Conservation (phyloP, 2,113 vertebrate genomes). For the Ginglymostoma cirratum region DNA sequence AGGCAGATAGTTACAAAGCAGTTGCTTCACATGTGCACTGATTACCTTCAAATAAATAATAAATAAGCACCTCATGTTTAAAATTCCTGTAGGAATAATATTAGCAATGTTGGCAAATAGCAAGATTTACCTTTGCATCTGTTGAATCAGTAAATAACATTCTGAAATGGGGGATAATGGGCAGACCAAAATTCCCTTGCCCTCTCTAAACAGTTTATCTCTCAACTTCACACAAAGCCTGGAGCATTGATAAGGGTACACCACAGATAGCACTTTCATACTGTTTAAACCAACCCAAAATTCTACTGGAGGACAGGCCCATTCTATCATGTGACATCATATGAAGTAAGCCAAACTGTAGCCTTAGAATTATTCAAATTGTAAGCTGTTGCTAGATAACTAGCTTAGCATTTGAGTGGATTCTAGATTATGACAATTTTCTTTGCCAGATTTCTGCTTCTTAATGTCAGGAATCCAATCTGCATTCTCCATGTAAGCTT, state of each 20-base stretch:
- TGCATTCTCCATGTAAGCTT: neutral
- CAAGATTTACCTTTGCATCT: neutral
- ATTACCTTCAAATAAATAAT: neutral
- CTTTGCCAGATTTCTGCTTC: neutral
- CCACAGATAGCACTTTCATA: neutral
- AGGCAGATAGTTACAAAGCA: neutral
- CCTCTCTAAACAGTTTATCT: neutral
- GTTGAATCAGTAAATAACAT: neutral
- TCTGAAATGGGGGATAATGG: neutral
- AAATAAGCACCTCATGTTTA: neutral
- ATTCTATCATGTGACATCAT: neutral
- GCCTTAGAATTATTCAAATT: neutral
- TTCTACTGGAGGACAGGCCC: neutral
- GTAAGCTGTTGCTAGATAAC: neutral
- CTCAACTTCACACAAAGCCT: neutral
- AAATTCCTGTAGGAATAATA: neutral
- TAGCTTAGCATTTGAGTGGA: neutral
- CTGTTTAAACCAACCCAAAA: neutral
- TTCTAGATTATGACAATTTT: neutral
- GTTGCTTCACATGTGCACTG: neutral
- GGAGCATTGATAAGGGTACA: neutral
- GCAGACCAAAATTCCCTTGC: neutral
- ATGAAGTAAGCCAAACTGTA: neutral
- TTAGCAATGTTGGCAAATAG: slow-evolving; percentile 15
- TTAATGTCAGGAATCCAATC: neutral